Base-by-base conservation (phyloP, 2,888 invertebrate genomes). In the Drosophila ezoana region DNA sequence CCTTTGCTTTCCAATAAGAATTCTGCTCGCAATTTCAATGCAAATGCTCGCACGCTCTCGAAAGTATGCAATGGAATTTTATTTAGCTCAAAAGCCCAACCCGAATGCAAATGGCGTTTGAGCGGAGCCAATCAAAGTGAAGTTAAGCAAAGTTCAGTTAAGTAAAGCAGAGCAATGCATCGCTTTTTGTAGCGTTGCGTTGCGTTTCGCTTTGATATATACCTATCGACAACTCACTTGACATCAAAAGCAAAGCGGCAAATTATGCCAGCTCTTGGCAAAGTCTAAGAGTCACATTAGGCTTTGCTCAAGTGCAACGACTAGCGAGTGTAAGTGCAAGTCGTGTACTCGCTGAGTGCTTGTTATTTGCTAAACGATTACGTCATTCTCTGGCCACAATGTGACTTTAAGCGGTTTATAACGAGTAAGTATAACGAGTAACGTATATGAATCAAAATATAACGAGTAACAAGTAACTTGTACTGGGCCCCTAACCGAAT, bases 11-110 rank as follows among this genome's bases (percentile, higher is more conserved):
- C 54, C 58, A 71, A 74, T 71, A 76, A 52, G 76, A 48, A 43
- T 33, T 23, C 23, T 23, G 40, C 14, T 41, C 54, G n/a, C 54
- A 68, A 67, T 62, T 72, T 54, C 75, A 63, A 65, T 76, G 64
- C 51, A 75, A 68, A 63, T 69, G 52, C 53, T 20, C 37, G 18
- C 59, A 52, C n/a, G 41, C 67, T 40, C 66, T 43, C 28, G 23
- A 51, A 76, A 66, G 49, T 51, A 76, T 66, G 57, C 71, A 51
- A 61, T 38, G 71, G 35, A 38, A 71, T 76, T 70, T 65, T 20
- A 52, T 35, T 48, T 44, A 37, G 32, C 53, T 37, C 40, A 65
- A 76, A 61, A 57, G 40, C 57, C 23, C 44, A 18, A 44, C 35
- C 43, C 43, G 8, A 53, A 14, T 28, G 33, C 35, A 28, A 62